A percentile compares a stretch with the other conserved stretches of the same genome.
Evolutionary conservation across 2,888 invertebrate genomes (phyloP).

Genomic region (Fragum whitleyi): DNA sequence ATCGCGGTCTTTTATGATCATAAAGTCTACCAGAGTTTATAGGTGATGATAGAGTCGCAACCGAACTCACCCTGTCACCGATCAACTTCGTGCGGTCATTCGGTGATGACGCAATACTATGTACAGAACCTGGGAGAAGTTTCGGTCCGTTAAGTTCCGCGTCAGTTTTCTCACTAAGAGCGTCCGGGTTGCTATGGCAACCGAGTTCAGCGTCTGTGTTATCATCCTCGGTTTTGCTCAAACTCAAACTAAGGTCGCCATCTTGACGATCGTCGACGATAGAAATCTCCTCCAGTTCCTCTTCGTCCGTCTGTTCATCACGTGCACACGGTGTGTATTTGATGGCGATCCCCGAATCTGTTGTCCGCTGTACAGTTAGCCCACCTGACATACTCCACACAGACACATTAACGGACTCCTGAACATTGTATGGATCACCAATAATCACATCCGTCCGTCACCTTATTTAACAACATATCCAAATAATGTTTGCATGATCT

Average conservation of each 20-base stretch:
- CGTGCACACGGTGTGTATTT: constrained; percentile 85
- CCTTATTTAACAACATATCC: neutral
- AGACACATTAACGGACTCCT: neutral
- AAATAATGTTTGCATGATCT: neutral
- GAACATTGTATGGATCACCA: constrained; percentile 14
- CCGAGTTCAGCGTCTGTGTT: constrained; percentile 86
- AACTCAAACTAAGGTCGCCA: constrained; percentile 50
- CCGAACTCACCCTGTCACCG: constrained; percentile 87
- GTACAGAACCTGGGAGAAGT: constrained; percentile 87
- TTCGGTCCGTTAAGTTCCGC: constrained; percentile 87
- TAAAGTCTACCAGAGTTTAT: constrained; percentile 83
- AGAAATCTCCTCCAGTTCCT: constrained; percentile 89
- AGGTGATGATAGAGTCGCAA: constrained; percentile 86
- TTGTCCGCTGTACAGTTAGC: constrained; percentile 66
- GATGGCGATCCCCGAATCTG: constrained; percentile 75
- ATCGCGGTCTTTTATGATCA: constrained; percentile 84
- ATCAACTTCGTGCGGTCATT: constrained; percentile 77
- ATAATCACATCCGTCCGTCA: neutral
- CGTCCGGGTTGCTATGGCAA: constrained; percentile 44
- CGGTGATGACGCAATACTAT: constrained; percentile 62
- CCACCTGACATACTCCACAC: constrained; percentile 73
- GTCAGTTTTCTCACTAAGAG: constrained; percentile 51
- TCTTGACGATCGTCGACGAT: constrained; percentile 87
- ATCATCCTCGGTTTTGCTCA: constrained; percentile 85
- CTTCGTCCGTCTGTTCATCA: constrained; percentile 81